Conservation (phyloP, 2,113 vertebrate species). For the Equus przewalskii region DNA sequence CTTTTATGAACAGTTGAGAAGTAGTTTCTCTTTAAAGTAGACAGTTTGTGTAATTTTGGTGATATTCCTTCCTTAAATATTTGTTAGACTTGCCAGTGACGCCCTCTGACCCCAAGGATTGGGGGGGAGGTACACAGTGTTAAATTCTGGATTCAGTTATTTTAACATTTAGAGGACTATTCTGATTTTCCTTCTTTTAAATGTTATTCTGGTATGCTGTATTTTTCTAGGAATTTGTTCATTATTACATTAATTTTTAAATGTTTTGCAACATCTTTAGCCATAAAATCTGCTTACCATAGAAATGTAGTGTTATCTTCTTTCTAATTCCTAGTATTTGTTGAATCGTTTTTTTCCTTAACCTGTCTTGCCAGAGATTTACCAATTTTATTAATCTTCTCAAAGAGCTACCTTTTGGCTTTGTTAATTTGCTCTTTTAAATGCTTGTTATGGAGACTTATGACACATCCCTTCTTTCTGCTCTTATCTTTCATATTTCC, state of each 20-base stretch:
- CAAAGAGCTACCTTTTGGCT: not conserved
- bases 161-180: not conserved
- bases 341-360: not conserved
- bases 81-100: not conserved
- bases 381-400: not conserved
- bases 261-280: not conserved
- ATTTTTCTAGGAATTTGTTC: not conserved
- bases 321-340: not conserved
- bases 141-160: not conserved
- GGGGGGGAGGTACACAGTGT: accelerated
- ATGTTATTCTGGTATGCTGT: not conserved
- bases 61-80: not conserved
- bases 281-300: not conserved
- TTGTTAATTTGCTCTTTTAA: not conserved
- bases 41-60: not conserved
- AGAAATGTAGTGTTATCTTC: not conserved
- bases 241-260: not conserved
- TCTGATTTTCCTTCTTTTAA: not conserved
- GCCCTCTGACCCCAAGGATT: not conserved
- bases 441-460: not conserved
- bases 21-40: too few relatives aligned
- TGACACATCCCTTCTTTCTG: not conserved
- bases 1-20: not conserved
- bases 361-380: not conserved
- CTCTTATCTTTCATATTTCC: not conserved